A percentile compares a stretch with the other conserved stretches of the same genome.
phyloP scores from a whole-genome alignment of 2,113 vertebrate genomes.

The Hippocampus guttulatus region DNA sequence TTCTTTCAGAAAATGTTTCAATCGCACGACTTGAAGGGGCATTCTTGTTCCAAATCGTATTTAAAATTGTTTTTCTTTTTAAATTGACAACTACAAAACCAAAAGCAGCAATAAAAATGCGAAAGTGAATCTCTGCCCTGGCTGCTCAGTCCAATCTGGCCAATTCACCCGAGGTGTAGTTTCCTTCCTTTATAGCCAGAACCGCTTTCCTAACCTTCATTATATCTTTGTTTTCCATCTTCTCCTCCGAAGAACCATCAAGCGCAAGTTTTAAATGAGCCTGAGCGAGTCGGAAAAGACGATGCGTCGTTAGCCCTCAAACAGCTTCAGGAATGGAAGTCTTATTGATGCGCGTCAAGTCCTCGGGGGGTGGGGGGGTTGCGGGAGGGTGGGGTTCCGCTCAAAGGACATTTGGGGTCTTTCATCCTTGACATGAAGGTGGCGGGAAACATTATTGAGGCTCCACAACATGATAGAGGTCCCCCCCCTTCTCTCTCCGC shows the following conservation, averaged over 20 bases:
- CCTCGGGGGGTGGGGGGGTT: constrained; percentile 29
- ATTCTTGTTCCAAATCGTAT: too few species aligned
- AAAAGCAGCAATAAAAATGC: too few species aligned
- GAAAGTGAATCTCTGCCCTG: not conserved
- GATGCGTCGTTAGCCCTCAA: constrained; percentile 55
- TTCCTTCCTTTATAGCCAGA: not conserved
- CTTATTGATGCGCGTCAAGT: constrained; percentile 67
- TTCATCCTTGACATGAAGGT: constrained; percentile 71
- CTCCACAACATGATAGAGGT: constrained; percentile 59
- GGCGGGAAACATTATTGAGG: constrained; percentile 63
- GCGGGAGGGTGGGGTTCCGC: constrained; percentile 37
- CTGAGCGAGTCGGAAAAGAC: constrained; percentile 38
- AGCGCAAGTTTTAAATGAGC: constrained; percentile 11
- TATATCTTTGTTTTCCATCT: constrained; percentile 36
- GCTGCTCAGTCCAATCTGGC: not conserved
- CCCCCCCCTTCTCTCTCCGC: constrained; percentile 13
- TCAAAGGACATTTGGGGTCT: constrained; percentile 67
- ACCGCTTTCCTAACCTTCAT: constrained; percentile 1
- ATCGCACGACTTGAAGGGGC: too few species aligned
- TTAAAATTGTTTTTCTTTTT: too few species aligned
- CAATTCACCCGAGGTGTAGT: too few species aligned
- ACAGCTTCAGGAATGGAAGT: constrained; percentile 64
- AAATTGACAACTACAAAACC: too few species aligned
- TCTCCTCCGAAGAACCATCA: constrained; percentile 36
- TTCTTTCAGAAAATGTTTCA: too few species aligned